Evolutionary conservation across 2,888 invertebrate species (phyloP), one percentile per base, ranked within the genome.

Genomic region (Apamea crenata): DNA sequence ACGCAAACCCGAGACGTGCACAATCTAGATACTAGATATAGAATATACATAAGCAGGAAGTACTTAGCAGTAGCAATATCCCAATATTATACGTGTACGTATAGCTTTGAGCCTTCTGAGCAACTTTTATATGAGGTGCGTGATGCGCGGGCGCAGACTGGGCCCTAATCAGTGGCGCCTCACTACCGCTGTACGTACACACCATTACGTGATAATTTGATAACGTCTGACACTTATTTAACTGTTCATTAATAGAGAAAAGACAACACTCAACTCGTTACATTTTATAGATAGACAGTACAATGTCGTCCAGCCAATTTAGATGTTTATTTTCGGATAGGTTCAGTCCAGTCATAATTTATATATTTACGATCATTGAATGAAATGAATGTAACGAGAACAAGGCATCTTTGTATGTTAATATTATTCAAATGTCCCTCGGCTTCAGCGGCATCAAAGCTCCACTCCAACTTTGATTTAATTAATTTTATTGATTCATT

Each of bases 151-250:
- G 29, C 66, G 72, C 69, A 65, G 72, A 74, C 78, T 44, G 68
- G n/a, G 16, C 10, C 16, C 29, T 70, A 76, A 76, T 78, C 82
- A 79, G 53, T 56, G 77, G 82, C 88, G 77, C 88, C 73, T 75
- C 69, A 74, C 65, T 73, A 65, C 66, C 74, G 68, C 65, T 66
- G 68, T 71, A 36, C n/a, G 68, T 71, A 36, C n/a, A 74, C 61
- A 77, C 40, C 32, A 61, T 65, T 68, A 67, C 25, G 61, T n/a
- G 83, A 61, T 66, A 32, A 74, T 74, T 65, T 53, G 53, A 83
- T 86, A 84, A 82, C 44, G 18, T 36, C 59, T 47, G 50, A 29
- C 36, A 66, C 16, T 53, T 74, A 74, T 67, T 25, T 56, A 61
- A 69, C n/a, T n/a, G n/a, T 18, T 36, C 36, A 47, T n/a, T 71